These are phyloP conservation scores for Andrena fulva DNA, from an alignment of 2,888 invertebrate species.

Conservation along the genomic window DNA sequence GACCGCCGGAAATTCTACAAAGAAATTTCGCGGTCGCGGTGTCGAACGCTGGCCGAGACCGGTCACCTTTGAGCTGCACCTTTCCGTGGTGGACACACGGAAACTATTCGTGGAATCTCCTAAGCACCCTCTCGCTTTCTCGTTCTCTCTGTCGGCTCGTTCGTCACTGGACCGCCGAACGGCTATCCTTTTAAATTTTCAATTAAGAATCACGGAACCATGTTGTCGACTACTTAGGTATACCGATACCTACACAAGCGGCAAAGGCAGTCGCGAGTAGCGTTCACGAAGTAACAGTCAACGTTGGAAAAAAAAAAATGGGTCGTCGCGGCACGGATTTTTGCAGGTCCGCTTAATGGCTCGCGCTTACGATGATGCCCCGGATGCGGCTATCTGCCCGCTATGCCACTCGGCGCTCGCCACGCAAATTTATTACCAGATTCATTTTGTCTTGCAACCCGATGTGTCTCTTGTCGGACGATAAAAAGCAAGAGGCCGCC, in stretches of 20 bases:
- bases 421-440: constrained; percentile 50
- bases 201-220: not conserved
- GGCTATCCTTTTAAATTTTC: not conserved
- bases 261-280: too few species aligned
- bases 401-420: constrained; percentile 1
- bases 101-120: constrained; percentile 54
- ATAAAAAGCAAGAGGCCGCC: not conserved
- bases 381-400: constrained; percentile 38
- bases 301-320: constrained; percentile 22
- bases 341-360: constrained; percentile 36
- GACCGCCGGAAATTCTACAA: not conserved
- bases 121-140: not conserved
- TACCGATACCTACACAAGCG: too few species aligned
- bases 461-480: not conserved
- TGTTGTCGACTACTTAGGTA: not conserved
- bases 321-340: constrained; percentile 8
- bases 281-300: not conserved
- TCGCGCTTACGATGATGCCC: constrained; percentile 22
- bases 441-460: constrained; percentile 2
- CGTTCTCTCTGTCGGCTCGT: not conserved
- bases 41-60: not conserved
- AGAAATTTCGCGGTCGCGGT: not conserved
- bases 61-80: constrained; percentile 32
- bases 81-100: constrained; percentile 9
- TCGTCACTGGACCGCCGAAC: constrained; percentile 3